phyloP scores from a whole-genome alignment of 2,888 invertebrate species.

The Icerya purchasi region DNA sequence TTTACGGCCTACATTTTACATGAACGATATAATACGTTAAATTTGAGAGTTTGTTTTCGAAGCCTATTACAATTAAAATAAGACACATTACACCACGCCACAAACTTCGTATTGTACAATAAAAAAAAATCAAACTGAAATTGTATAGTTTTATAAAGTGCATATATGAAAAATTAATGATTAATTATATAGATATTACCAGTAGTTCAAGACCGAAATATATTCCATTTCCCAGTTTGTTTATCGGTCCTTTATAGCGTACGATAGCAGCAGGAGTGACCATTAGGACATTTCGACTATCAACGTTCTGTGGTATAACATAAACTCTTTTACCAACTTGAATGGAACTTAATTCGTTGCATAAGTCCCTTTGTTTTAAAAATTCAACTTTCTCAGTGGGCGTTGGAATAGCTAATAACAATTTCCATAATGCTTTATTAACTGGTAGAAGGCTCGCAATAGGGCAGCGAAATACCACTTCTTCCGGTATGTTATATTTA shows the following conservation, averaged over 20 bases:
- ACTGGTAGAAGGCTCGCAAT: conserved; percentile 16
- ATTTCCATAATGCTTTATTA: conserved; percentile 17
- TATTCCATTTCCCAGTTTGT: background rate
- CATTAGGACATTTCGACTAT: conserved; percentile 15
- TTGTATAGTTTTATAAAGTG: too few species aligned
- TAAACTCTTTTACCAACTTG: conserved; percentile 18
- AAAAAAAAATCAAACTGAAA: too few species aligned
- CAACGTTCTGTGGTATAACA: conserved; percentile 14
- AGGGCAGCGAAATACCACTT: conserved; percentile 17
- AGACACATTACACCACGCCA: too few species aligned
- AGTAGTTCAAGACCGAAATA: background rate
- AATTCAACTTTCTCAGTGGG: conserved; percentile 16
- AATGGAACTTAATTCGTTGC: conserved; percentile 18
- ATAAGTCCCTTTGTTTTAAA: conserved; percentile 15
- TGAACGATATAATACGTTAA: too few species aligned
- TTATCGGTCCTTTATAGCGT: background rate
- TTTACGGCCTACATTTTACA: too few species aligned
- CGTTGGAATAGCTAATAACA: conserved; percentile 17
- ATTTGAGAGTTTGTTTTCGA: too few species aligned
- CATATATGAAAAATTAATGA: too few species aligned
- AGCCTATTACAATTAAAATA: too few species aligned
- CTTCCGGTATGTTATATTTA: conserved; percentile 15
- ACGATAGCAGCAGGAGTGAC: conserved; percentile 3
- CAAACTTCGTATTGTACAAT: too few species aligned
- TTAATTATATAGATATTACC: background rate